A percentile compares a stretch with the other conserved stretches of the same genome.
Evolutionary conservation across 2,113 vertebrate species (phyloP).

Genomic region (Rhea americana): DNA sequence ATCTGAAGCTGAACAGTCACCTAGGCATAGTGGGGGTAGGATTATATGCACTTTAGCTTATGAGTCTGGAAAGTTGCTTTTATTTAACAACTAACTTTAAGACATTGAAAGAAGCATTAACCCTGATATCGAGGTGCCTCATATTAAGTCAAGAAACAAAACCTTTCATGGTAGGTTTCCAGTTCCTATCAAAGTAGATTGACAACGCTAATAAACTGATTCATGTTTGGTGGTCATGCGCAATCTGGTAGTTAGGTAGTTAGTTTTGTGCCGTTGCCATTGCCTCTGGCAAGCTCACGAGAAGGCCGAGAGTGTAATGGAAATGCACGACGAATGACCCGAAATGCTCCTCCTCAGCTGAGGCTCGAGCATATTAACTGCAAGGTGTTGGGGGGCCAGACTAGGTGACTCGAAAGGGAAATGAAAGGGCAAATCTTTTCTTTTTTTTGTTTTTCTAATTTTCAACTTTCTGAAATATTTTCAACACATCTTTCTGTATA

Average conservation of each 20-base stretch:
- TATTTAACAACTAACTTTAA: neutral
- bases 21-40: neutral
- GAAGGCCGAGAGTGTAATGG: fast-evolving
- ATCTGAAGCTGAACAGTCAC: neutral
- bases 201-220: neutral
- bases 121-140: neutral
- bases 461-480: neutral
- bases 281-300: neutral
- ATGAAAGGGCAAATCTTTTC: neutral
- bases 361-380: neutral
- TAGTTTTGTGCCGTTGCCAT: neutral
- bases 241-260: neutral
- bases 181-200: neutral
- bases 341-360: fast-evolving
- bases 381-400: neutral
- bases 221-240: neutral
- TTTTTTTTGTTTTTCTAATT: neutral
- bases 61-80: neutral
- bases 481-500: neutral
- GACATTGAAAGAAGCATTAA: neutral
- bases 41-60: neutral
- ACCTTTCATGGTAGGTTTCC: neutral
- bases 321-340: neutral
- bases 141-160: neutral
- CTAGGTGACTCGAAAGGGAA: neutral